Conservation (phyloP, 64 coral and sea anemone genomes). For the Pocillopora damicornis region DNA sequence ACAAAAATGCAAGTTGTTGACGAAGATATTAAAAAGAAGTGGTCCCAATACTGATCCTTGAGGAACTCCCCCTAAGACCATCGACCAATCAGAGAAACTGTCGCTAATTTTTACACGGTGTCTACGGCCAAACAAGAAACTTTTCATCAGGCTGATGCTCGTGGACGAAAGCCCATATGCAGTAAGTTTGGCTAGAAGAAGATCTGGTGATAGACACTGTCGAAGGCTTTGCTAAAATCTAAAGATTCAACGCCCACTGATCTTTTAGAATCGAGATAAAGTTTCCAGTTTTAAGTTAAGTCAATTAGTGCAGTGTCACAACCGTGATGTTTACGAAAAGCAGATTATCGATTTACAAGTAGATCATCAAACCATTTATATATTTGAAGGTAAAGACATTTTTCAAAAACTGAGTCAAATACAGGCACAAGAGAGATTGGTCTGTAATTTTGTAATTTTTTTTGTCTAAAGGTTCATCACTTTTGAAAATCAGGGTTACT, state of each 20-base stretch:
- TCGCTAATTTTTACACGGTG: not conserved
- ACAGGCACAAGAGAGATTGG: too few species aligned
- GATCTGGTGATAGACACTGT: not conserved
- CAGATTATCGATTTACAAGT: too few species aligned
- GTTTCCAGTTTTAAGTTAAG: not conserved
- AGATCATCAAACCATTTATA: too few species aligned
- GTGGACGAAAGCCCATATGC: not conserved
- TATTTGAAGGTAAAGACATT: too few species aligned
- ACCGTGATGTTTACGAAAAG: not conserved
- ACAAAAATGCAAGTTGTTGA: conserved; percentile 5
- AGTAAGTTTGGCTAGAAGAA: not conserved
- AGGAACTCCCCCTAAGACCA: conserved; percentile 2
- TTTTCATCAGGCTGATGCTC: not conserved
- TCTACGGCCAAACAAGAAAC: not conserved
- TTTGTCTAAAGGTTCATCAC: too few species aligned
- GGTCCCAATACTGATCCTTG: not conserved
- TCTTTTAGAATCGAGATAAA: not conserved
- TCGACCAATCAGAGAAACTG: conserved; percentile 4
- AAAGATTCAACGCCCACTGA: not conserved
- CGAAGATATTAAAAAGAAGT: not conserved
- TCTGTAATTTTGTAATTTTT: too few species aligned
- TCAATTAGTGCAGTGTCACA: not conserved
- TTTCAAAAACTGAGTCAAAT: too few species aligned
- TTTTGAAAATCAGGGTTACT: too few species aligned
- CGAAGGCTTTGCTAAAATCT: not conserved